Percentiles rank a stretch among this genome's conserved stretches.
phyloP scores from a whole-genome alignment of 1,140 invertebrate species.

The Trachelipus rathkii region DNA sequence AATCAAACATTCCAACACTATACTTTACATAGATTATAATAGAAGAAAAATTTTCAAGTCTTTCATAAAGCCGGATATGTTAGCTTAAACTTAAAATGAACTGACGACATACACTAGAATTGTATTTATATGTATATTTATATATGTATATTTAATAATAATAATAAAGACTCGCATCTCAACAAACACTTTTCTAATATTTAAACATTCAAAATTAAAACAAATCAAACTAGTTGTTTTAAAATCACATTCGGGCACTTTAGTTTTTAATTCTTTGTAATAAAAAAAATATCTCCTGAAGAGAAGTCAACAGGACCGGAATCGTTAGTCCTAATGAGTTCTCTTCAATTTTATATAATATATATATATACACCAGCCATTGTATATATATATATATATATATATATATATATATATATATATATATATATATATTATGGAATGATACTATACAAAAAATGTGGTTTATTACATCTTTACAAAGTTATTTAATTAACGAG shows the following conservation, averaged over 20 bases:
- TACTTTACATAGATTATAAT: conserved; percentile 10
- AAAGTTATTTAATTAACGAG: too few relatives aligned
- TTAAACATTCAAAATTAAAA: neutral
- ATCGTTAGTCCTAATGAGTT: too few relatives aligned
- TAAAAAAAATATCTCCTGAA: neutral
- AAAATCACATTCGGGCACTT: conserved; percentile 3
- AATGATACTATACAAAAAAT: too few relatives aligned
- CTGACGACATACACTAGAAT: neutral
- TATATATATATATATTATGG: too few relatives aligned
- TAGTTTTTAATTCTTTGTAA: neutral
- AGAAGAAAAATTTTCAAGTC: neutral
- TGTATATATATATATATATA: too few relatives aligned
- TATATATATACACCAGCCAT: too few relatives aligned
- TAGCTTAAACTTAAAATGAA: conserved; percentile 5
- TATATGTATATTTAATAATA: too few relatives aligned
- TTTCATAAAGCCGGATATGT: neutral
- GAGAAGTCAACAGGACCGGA: neutral
- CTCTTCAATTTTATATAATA: too few relatives aligned
- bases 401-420: too few relatives aligned
- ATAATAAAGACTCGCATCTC: neutral
- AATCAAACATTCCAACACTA: neutral
- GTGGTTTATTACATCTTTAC: too few relatives aligned
- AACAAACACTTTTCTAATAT: neutral
- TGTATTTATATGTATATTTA: too few relatives aligned
- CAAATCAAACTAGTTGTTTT: neutral